Conservation (phyloP, 2,797 vertebrate species). For the Gymnothorax javanicus region DNA sequence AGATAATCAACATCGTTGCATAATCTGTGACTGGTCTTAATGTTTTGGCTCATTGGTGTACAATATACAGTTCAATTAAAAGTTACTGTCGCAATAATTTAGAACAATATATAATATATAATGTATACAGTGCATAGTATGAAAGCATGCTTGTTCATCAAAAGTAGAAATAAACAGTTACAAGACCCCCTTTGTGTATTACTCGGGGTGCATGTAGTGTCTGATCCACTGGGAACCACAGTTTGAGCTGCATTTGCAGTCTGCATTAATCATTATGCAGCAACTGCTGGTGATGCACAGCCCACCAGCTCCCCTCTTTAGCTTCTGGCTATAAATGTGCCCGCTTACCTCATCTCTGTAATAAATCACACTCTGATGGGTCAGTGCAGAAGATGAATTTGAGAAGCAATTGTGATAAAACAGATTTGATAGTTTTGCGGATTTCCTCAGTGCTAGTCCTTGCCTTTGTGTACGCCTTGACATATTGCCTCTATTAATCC, state of each 20-base stretch:
- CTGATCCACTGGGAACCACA: background rate
- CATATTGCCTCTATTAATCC: background rate
- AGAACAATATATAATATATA: too few relatives aligned
- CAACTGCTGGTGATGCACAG: background rate
- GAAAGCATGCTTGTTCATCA: background rate
- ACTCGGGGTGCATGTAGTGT: background rate
- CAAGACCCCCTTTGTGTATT: background rate
- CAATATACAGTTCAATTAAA: background rate
- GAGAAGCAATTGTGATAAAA: background rate
- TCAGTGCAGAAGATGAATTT: background rate
- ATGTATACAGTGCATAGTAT: background rate
- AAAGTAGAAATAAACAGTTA: background rate
- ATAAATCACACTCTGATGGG: slow-evolving; percentile 15
- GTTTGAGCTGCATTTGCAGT: background rate
- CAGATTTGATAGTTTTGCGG: background rate
- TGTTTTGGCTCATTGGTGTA: too few relatives aligned
- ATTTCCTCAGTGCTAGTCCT: background rate
- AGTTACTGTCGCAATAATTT: background rate
- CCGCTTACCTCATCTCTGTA: background rate
- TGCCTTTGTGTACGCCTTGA: background rate
- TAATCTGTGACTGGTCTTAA: too few relatives aligned
- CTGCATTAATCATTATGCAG: background rate
- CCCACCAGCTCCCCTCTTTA: background rate
- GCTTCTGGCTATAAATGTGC: background rate
- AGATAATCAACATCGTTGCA: too few relatives aligned